phyloP scores from a whole-genome alignment of 2,113 vertebrate genomes.

The Guaruba guarouba region DNA sequence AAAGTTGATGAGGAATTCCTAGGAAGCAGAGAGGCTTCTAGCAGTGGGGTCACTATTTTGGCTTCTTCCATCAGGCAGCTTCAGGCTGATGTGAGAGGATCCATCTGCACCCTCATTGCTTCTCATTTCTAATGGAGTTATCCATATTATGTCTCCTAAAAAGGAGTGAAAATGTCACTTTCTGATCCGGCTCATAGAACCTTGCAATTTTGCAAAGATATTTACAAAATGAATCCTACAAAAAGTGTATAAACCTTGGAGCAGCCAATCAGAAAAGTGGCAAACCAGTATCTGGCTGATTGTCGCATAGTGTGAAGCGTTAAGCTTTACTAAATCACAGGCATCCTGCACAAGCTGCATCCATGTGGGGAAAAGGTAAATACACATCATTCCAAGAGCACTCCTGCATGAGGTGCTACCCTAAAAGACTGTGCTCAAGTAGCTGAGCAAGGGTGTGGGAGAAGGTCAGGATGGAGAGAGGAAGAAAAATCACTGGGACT shows the following conservation, averaged over 20 bases:
- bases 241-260: not conserved
- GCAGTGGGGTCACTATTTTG: not conserved
- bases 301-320: not conserved
- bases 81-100: not conserved
- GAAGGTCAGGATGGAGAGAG: not conserved
- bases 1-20: not conserved
- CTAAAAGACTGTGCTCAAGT: not conserved
- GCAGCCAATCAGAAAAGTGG: not conserved
- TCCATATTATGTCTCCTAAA: not conserved
- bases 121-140: not conserved
- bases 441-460: not conserved
- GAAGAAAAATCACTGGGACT: not conserved
- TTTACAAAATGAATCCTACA: not conserved
- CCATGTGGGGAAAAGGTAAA: not conserved
- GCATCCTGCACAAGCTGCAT: not conserved
- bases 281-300: not conserved
- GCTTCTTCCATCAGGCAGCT: not conserved
- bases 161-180: not conserved
- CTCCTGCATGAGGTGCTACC: not conserved
- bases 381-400: not conserved
- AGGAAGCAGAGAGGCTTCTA: not conserved
- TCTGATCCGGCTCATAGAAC: not conserved
- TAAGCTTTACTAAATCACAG: not conserved
- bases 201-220: not conserved
- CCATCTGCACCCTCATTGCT: not conserved